A percentile compares a stretch with the other conserved stretches of the same genome.
These are phyloP conservation scores for Coptotermes formosanus DNA, from an alignment of 1,140 invertebrate species.

Conservation along the genomic window DNA sequence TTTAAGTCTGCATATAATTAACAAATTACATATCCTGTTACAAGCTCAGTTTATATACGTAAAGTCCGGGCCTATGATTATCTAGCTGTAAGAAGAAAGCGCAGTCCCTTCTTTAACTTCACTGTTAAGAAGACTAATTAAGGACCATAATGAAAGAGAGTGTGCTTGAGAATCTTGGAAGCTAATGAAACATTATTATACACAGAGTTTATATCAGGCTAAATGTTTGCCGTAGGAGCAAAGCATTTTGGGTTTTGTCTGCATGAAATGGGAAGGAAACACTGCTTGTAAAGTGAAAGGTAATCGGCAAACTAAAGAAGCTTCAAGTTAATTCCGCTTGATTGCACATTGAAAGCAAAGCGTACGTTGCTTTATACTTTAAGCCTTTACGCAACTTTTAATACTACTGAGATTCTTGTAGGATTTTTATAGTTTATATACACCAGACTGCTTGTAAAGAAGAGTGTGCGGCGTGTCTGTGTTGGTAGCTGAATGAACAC, in stretches of 20 bases:
- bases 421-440: background rate
- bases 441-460: background rate
- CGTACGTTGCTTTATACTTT: background rate
- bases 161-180: background rate
- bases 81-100: slow-evolving; percentile 1
- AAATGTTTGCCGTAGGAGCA: background rate
- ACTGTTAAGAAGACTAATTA: slow-evolving; percentile 16
- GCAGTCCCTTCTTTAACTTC: background rate
- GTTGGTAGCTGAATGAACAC: background rate
- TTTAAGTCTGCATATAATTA: background rate
- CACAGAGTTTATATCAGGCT: background rate
- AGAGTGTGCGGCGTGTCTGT: background rate
- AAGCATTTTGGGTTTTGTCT: background rate
- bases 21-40: background rate
- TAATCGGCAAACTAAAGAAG: background rate
- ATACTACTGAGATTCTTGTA: background rate
- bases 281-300: background rate
- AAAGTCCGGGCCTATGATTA: background rate
- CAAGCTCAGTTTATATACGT: background rate
- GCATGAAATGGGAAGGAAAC: background rate
- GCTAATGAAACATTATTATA: slow-evolving; percentile 17
- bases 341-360: background rate
- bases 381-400: background rate
- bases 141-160: background rate
- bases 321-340: background rate